Evolutionary conservation across 2,888 invertebrate genomes (phyloP), one percentile per base, ranked within the genome.

Genomic region (Eupelmus urozonus): DNA sequence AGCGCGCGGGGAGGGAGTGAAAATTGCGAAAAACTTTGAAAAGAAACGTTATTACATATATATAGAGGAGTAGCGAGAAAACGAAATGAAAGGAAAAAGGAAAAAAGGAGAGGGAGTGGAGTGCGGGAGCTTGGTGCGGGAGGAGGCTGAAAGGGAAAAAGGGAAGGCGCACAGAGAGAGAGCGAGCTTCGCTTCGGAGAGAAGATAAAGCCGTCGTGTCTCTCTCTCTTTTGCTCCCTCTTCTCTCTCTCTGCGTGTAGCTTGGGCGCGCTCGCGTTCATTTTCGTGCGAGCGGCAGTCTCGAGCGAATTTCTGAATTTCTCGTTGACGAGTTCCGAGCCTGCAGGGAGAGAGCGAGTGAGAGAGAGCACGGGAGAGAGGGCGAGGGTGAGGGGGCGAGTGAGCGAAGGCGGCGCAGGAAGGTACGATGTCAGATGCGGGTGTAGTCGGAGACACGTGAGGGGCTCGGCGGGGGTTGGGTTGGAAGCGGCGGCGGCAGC

Each of bases 351-450:
- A 20, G 51, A 62, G 62, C 49, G 60, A 34, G 69, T 72, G 76
- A 76, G 66, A 63, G 63, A 63, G 34, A 81, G 80, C 84, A 57
- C 53, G 70, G 53, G 57, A 69, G 81, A 83, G 84, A 34, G 20
- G 51, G 62, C 49, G 60, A 72, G 82, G 20, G 63, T 72, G 67
- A 13, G 45, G 27, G 69, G 76, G 75, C 75, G 63, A 63, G 63
- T 60, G 34, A 81, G 80, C 85, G 84, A 84, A 66, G 74, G 70
- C 65, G 84, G 85, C 84, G 84, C 84, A 85, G 86, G 85, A 86
- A 86, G 86, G 87, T 87, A 87, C 85, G 87, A 85, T 84, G 87
- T 83, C 83, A 82, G 84, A 83, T 83, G 83, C 81, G 83, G 82
- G 83, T 80, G 82, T 81, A 80, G 83, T 82, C 81, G 74, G 82